Conservation (phyloP, 2,888 invertebrate species). For the Cabera pusaria region DNA sequence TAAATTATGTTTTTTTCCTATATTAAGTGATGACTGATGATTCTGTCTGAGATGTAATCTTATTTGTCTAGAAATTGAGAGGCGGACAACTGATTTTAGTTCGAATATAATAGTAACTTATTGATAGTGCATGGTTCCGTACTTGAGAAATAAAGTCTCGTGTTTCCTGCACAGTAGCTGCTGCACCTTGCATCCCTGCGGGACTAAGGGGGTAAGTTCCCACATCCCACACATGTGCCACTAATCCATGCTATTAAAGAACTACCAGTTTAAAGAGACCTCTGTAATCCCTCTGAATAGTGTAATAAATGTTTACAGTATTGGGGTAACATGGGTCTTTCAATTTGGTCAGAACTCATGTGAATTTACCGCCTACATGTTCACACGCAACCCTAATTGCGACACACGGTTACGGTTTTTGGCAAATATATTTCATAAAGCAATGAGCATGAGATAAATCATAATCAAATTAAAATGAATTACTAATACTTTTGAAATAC, state of each 20-base stretch:
- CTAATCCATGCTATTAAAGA: constrained; percentile 47
- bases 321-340: constrained; percentile 42
- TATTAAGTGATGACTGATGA: too few species aligned
- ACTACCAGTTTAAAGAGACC: constrained; percentile 44
- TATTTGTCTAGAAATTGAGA: too few species aligned
- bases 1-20: too few species aligned
- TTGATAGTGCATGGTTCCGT: constrained; percentile 11
- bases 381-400: constrained; percentile 54
- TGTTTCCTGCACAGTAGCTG: constrained; percentile 39
- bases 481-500: too few species aligned
- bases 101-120: too few species aligned
- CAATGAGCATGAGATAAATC: too few species aligned
- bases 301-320: constrained; percentile 33
- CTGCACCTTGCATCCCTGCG: constrained; percentile 53
- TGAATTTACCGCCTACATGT: constrained; percentile 58
- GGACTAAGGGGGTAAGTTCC: constrained; percentile 47
- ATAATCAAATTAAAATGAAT: too few species aligned
- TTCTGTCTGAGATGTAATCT: too few species aligned
- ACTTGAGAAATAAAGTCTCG: constrained; percentile 20
- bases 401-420: constrained; percentile 7
- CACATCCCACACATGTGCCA: constrained; percentile 58
- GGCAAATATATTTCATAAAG: constrained; percentile 1
- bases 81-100: too few species aligned
- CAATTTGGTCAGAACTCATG: constrained; percentile 48
- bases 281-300: constrained; percentile 33